These are phyloP conservation scores for Schizothorax lantsangensis DNA, from an alignment of 2,797 vertebrate species.

Conservation along the genomic window DNA sequence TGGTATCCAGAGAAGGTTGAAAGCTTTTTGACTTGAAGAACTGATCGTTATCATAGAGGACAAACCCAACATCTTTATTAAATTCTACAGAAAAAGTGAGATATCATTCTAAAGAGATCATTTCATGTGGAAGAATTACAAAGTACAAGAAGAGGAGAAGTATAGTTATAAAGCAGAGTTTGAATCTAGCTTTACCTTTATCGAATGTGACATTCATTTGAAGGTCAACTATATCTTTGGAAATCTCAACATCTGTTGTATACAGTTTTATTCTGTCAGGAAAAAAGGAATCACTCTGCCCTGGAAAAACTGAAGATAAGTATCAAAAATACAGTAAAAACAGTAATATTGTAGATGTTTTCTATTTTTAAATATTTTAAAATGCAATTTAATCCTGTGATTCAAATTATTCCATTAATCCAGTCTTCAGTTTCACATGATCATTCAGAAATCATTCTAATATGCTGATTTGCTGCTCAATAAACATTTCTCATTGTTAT, in stretches of 20 bases:
- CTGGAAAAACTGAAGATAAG: not conserved
- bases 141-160: not conserved
- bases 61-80: slow-evolving; percentile 64
- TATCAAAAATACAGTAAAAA: not conserved
- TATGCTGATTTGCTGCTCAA: too few relatives aligned
- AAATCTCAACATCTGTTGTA: not conserved
- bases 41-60: slow-evolving; percentile 72
- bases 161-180: not conserved
- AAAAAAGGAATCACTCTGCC: slow-evolving; percentile 56
- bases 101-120: not conserved
- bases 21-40: slow-evolving; percentile 70
- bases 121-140: not conserved
- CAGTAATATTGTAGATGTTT: not conserved
- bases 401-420: not conserved
- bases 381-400: too few relatives aligned
- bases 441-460: not conserved
- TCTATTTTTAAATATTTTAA: not conserved
- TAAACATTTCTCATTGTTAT: not conserved
- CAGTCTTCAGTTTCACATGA: not conserved
- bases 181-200: slow-evolving; percentile 54
- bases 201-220: slow-evolving; percentile 63
- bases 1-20: not conserved
- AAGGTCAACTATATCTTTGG: slow-evolving; percentile 37
- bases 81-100: not conserved
- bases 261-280: slow-evolving; percentile 49